Conservation (phyloP, 64 coral and sea anemone species). For the Actinia equina region DNA sequence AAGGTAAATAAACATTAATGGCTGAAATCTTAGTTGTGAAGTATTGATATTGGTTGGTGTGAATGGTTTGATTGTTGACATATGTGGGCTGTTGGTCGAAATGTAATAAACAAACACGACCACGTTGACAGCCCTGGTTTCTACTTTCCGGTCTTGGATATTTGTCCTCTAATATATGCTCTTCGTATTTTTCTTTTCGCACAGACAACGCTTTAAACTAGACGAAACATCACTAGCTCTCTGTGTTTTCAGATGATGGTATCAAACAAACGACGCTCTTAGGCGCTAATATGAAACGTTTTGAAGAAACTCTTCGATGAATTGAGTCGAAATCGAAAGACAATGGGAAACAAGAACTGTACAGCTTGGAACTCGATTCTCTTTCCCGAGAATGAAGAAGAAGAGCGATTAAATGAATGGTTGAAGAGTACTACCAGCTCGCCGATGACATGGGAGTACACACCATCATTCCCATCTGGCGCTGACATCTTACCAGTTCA, state of each 20-base stretch:
- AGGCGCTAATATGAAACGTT: background rate
- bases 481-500: conserved; percentile 6
- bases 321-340: background rate
- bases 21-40: background rate
- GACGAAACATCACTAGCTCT: background rate
- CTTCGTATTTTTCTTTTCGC: background rate
- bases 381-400: conserved; percentile 19
- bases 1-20: background rate
- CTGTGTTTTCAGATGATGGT: background rate
- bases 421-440: background rate
- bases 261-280: background rate
- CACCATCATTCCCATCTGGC: background rate
- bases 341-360: conserved; percentile 19
- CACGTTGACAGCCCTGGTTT: background rate
- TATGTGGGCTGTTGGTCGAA: background rate
- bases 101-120: background rate
- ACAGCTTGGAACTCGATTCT: background rate
- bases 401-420: background rate
- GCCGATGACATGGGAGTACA: background rate
- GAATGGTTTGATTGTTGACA: background rate
- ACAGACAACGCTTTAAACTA: background rate
- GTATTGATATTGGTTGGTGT: background rate
- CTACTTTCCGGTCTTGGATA: background rate
- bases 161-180: background rate
- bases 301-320: background rate